Evolutionary conservation across 2,888 invertebrate genomes (phyloP), one percentile per base, ranked within the genome.

Genomic region (Chrysopilus asiliformis): DNA sequence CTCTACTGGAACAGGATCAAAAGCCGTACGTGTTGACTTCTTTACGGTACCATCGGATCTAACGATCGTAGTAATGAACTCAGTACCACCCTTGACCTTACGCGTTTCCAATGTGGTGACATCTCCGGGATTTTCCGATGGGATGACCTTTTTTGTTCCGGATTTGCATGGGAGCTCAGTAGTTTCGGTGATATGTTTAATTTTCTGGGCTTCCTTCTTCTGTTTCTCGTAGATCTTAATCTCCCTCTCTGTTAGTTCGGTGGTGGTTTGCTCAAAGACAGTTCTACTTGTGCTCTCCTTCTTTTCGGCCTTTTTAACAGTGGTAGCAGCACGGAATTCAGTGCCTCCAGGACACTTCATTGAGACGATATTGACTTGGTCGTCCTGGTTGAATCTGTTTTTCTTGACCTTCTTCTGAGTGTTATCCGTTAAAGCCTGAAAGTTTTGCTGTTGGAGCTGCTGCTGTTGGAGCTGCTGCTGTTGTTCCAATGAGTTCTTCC

Each of bases 81-180:
- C 64, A 34, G 58, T 61, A 34, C 62, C 64, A 12, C 64, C 62
- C 29, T 56, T 49, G 36, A 63, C 61, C 39, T 57, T 53, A 40
- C 58, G 58, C 28, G 61, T 61, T 47, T 62, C 61, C 3, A 61
- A 59, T 19, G 62, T 61, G 38, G 61, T 62, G 3, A 62, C 59
- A 36, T 62, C 60, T 5, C 61, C 61, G 3, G 60, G 56, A 43
- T 61, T 60, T 36, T 61, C 61, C 1, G 59, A 58, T 24, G 61
- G 61, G 5, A 61, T 56, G 34, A 60, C 46, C 47, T 60, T 59
- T 49, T 61, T 60, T 2, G 58, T 59, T 38, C 61, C 60, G 30
- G 56, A 55, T 43, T 58, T 53, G 3, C 58, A 58, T 45, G 44
- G 53, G n/a, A 61, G 46, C 39, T 56, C 58, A 49, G 57, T 61